Evolutionary conservation across 2,113 vertebrate genomes (phyloP).

Genomic region (Nycticorax nycticorax): DNA sequence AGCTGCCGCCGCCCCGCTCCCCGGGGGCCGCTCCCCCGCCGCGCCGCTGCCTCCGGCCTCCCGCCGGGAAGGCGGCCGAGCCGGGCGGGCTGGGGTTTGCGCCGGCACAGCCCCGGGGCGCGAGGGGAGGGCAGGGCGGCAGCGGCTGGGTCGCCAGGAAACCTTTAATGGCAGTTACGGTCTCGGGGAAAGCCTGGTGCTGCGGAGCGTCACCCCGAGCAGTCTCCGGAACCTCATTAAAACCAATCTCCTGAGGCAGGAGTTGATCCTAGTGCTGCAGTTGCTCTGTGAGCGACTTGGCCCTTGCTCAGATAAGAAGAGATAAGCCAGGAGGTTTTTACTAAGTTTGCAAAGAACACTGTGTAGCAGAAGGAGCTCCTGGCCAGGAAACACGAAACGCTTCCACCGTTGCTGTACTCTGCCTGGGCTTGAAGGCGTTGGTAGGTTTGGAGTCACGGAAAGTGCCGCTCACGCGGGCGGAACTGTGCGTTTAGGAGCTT

Average conservation of each 20-base stretch:
- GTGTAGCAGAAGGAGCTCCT: neutral
- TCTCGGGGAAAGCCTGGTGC: neutral
- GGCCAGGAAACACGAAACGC: accelerated
- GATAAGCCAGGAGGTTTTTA: neutral
- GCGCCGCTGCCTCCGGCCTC: neutral
- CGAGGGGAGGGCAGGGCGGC: neutral
- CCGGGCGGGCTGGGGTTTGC: too few relatives aligned
- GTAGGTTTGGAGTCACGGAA: accelerated
- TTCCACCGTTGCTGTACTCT: accelerated
- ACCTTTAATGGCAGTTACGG: too few relatives aligned
- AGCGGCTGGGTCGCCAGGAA: neutral
- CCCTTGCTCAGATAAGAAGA: too few relatives aligned
- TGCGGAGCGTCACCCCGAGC: neutral
- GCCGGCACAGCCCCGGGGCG: accelerated
- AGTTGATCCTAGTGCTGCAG: neutral
- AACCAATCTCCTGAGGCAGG: too few relatives aligned
- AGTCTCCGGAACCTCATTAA: neutral
- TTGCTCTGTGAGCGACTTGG: accelerated
- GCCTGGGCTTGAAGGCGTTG: too few relatives aligned
- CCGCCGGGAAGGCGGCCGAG: neutral
- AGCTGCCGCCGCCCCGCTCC: neutral
- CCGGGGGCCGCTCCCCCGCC: neutral
- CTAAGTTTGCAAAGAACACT: accelerated
- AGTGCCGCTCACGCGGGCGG: neutral
- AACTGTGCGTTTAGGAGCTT: neutral